Evolutionary conservation across 2,888 invertebrate genomes (phyloP), one percentile per base, ranked within the genome.

Genomic region (Mallateleia sp.): DNA sequence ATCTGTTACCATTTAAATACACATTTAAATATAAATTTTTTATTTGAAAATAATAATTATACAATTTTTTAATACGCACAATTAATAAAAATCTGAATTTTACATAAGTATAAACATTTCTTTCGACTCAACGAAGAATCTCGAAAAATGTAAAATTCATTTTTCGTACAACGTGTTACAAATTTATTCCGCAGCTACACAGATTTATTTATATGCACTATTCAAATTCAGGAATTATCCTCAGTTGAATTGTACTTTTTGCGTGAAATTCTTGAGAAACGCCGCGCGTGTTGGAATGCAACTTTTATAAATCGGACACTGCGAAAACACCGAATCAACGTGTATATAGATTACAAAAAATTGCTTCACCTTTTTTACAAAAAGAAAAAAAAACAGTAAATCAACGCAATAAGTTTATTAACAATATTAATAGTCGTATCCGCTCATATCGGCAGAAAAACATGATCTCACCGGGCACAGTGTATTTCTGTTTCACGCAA

Each of bases 201-300:
- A 22, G 67, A 67, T 45, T 66, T 78, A 78, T 78, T 69, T 78
- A 66, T 58, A 60, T 34, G 67, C 77, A 18, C 56, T 60, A 78
- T 78, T 78, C 78, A 78, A 78, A 78, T 78, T 78, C 78, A 78
- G 50, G 67, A 60, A 78, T 78, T 38, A 67, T 67, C 66, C 28
- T 78, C 69, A 60, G 25, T 47, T 38, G 67, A 60, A 78, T 45
- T 25, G 20, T 58, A 50, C 69, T 67, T 78, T 67, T 78, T 66
- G 9, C 56, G 6, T 18, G 24, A 34, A 32, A 78, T 79, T 60
- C 69, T 69, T 52, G 34, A 69, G 78, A 58, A 60, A 79, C 69
- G 25, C 2, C 52, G 38, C 50, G 34, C 69, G 62, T 42, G 69
- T 71, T 71, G 79, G 71, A 79, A 79, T 79, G 79, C 71, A 58